Conservation (phyloP, 2,888 invertebrate species). For the Latrodectus hesperus region DNA sequence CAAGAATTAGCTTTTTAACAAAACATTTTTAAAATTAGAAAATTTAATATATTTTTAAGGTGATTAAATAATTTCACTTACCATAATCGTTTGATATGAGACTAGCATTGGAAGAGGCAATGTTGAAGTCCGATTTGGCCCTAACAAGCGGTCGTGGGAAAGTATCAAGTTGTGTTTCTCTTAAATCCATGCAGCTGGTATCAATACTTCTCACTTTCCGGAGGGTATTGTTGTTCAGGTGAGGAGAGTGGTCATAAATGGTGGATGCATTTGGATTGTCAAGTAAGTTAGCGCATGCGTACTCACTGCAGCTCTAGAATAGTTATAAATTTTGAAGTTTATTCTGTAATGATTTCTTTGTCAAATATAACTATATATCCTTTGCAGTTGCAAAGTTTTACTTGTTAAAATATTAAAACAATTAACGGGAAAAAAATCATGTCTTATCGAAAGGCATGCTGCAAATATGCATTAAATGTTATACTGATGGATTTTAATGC, state of each 20-base stretch:
- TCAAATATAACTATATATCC: too few species aligned
- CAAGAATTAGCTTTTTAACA: too few species aligned
- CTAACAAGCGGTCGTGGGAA: conserved; percentile 77
- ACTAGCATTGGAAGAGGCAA: conserved; percentile 81
- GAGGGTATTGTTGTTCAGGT: conserved; percentile 20
- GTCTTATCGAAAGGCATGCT: too few species aligned
- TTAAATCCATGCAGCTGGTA: conserved; percentile 87
- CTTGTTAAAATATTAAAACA: too few species aligned
- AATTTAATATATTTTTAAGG: background rate
- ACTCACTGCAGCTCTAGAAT: conserved; percentile 59
- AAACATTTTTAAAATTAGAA: background rate
- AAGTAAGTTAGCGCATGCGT: conserved; percentile 59
- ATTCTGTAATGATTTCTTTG: too few species aligned
- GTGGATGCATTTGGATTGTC: conserved; percentile 11
- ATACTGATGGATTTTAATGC: too few species aligned
- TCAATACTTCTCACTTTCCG: conserved; percentile 91
- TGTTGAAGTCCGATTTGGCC: conserved; percentile 91
- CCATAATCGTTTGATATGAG: conserved; percentile 66
- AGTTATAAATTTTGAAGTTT: too few species aligned
- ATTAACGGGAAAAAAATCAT: too few species aligned
- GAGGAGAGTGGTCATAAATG: conserved; percentile 34
- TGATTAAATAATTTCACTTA: background rate
- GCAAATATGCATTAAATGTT: too few species aligned
- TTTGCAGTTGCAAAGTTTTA: too few species aligned
- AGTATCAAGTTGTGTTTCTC: conserved; percentile 79